These are phyloP conservation scores for Philonicus albiceps DNA, from an alignment of 2,888 invertebrate species.

Conservation along the genomic window DNA sequence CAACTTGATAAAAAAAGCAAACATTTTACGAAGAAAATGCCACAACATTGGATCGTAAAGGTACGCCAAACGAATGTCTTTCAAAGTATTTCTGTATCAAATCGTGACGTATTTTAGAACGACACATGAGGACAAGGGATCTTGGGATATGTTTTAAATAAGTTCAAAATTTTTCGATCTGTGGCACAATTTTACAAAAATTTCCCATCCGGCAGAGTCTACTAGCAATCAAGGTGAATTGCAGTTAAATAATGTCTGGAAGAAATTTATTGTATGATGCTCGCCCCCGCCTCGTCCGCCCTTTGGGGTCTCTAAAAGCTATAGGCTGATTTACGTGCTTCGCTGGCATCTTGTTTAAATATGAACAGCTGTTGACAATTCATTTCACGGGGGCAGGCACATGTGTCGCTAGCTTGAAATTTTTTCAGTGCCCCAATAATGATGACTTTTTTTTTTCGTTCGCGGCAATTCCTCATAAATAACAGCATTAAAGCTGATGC, in stretches of 20 bases:
- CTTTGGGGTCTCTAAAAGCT: background rate
- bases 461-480: slow-evolving; percentile 29
- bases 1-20: background rate
- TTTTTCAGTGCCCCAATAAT: slow-evolving; percentile 14
- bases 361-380: slow-evolving; percentile 43
- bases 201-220: background rate
- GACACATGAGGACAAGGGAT: background rate
- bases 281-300: background rate
- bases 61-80: background rate
- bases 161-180: background rate
- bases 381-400: slow-evolving; percentile 36
- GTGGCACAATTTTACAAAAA: background rate
- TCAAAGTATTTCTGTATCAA: background rate
- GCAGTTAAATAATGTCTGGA: background rate
- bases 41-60: background rate
- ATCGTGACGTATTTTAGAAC: background rate
- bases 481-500: slow-evolving; percentile 17
- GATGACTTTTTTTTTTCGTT: background rate
- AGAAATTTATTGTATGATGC: background rate
- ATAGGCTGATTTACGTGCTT: slow-evolving; percentile 27
- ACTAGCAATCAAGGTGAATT: slow-evolving; percentile 21
- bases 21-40: background rate
- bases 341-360: slow-evolving; percentile 34
- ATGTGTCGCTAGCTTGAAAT: slow-evolving; percentile 32
- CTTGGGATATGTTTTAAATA: background rate